Base-by-base conservation (phyloP, 1,140 invertebrate species). In the Cotesia chilonis region DNA sequence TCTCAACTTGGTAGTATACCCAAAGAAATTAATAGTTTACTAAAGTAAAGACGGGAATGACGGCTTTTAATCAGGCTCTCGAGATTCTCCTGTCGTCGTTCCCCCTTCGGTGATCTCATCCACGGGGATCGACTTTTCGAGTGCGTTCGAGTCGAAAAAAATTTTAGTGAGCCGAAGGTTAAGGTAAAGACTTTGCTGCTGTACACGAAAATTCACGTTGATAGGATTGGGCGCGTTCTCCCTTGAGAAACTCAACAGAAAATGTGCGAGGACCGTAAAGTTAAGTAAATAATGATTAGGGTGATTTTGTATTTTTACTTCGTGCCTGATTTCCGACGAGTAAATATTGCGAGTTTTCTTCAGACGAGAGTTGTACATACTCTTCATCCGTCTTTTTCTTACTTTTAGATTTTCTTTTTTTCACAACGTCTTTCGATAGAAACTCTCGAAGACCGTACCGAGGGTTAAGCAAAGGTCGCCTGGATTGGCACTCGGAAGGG, bases 321-420 rank as follows among this genome's bases (percentile, higher is more conserved):
- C 77, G 79, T 80, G 82, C 80, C 79, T 83, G 81, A 83, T 83
- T 83, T 83, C 80, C 76, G 79, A 73, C 80, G 76, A 68, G 79
- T 81, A 83, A 83, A 83, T 83, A 83, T 82, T 82, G 81, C 79
- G 80, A 83, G 81, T 83, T 83, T 83, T 83, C 80, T 83, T 80
- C 81, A 83, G 81, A 78, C 74, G 63, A 74, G 35, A 47, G 41
- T 47, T 47, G 41, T 47, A 47, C 41, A 10, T 47, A 47, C 41
- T 10, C 6, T 7, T 47, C 10, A 9, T 47, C 41, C 10, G 41
- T 47, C 41, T 10, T 47, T 3, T 47, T 47, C 38, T 59, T 12
- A 55, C 63, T 14, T 35, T 55, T 66, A 51, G n/a, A 20, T 4
- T 67, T 47, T 28, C 7, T 47, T 28, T 51, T 65, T 67, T 51